Evolutionary conservation across 1,140 invertebrate species (phyloP), one percentile per base, ranked within the genome.

Genomic region (Myzus persicae): DNA sequence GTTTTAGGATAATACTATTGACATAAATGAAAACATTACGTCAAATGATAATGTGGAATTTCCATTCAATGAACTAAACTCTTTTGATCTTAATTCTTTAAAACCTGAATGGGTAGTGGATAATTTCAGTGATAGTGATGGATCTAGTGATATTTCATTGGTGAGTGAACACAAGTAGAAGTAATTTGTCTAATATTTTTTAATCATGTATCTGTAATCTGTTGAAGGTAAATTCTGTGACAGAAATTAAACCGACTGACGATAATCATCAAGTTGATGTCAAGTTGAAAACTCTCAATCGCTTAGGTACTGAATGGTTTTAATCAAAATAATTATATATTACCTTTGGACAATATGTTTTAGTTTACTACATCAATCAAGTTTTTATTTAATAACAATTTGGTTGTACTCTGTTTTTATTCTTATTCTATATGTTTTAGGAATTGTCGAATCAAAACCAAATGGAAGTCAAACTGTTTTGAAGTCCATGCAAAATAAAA

Each of bases 41-140:
- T 38, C 90, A 76, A 46, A 76, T 82, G 22, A 9, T n/a, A n/a
- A 11, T 22, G 54, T 38, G 8, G 7, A 6, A 59, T 40, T 90
- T 90, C n/a, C 31, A 51, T 24, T 36, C 42, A 7, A 84, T 38
- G 91, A 82, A 84, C 36, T 51, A 38, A 84, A 54, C 42, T 93
- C 81, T 7, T 85, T 93, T 48, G 91, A 93, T 85, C 40, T 93
- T 42, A 51, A 92, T 82, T 48, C 91, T 51, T 48, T 93, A 20
- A 42, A 93, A 51, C 91, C 91, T 31, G 91, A 93, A 84, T 93
- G 91, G 91, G 26, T 93, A 26, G 46, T 42, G 26, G 91, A 93
- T 31, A 84, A 48, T 54, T 93, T 85, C 18, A 54, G 8, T 9
- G 91, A 85, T 93, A n/a, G 26, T 93, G 76, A 92, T 1, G 76